phyloP scores from a whole-genome alignment of 1,140 invertebrate species.

The Temnothorax curvispinosus region DNA sequence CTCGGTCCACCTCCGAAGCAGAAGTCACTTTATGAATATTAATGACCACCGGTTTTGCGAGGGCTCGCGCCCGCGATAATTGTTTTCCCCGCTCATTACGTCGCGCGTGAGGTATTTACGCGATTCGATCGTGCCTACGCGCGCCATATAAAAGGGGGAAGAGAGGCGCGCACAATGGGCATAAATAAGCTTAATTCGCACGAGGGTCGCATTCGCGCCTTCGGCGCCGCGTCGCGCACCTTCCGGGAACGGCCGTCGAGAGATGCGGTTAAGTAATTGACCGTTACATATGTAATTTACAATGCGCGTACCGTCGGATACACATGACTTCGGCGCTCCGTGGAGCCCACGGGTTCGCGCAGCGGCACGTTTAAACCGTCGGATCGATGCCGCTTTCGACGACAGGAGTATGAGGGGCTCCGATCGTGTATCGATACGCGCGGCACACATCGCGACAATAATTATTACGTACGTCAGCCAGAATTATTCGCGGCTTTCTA shows the following conservation, averaged over 20 bases:
- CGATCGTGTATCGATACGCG: conserved; percentile 56
- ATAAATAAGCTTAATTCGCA: conserved; percentile 57
- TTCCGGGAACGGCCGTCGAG: conserved; percentile 42
- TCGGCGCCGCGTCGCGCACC: background rate
- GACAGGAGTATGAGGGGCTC: background rate
- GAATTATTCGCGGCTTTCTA: conserved; percentile 68
- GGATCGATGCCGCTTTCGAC: conserved; percentile 63
- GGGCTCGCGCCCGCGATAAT: conserved; percentile 24
- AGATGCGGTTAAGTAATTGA: conserved; percentile 69
- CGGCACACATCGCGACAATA: conserved; percentile 62
- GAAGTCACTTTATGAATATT: conserved; percentile 54
- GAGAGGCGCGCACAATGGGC: background rate
- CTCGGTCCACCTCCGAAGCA: conserved; percentile 22
- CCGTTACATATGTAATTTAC: conserved; percentile 69
- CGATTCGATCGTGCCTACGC: conserved; percentile 20
- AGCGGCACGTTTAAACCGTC: conserved; percentile 53
- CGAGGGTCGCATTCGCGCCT: conserved; percentile 15
- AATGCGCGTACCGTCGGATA: conserved; percentile 7
- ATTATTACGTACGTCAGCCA: conserved; percentile 72
- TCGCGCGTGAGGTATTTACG: conserved; percentile 49
- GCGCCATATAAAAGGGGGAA: background rate
- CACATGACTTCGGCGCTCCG: background rate
- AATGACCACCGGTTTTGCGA: conserved; percentile 44
- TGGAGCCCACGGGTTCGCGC: background rate
- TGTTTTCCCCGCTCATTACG: conserved; percentile 48